phyloP scores from a whole-genome alignment of 2,888 invertebrate genomes.

The Leistus spinibarbis region DNA sequence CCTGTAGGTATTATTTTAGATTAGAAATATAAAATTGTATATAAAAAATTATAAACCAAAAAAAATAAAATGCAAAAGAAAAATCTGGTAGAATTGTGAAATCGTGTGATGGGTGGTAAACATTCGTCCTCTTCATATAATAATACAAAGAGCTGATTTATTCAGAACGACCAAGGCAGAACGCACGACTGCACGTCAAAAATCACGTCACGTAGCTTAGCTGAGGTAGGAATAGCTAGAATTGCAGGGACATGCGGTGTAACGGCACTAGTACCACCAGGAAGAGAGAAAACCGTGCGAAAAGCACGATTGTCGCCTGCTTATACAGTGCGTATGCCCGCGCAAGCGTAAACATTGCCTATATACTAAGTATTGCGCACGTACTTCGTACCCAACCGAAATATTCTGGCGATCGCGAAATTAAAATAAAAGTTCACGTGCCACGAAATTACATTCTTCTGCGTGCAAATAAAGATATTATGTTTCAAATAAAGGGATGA shows the following conservation, averaged over 20 bases:
- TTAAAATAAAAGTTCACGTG: conserved; percentile 24
- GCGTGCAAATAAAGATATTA: conserved; percentile 19
- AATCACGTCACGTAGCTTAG: background rate
- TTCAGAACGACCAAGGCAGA: background rate
- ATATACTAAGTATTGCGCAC: background rate
- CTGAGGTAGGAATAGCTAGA: background rate
- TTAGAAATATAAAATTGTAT: no score
- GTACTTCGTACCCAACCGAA: background rate
- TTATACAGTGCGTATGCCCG: background rate
- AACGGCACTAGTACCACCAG: background rate
- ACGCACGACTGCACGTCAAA: background rate
- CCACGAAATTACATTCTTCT: conserved; percentile 12
- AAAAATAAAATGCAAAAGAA: background rate
- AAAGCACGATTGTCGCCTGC: background rate
- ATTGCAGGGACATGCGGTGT: background rate
- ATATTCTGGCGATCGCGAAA: conserved; percentile 9
- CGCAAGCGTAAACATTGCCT: background rate
- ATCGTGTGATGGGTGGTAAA: background rate
- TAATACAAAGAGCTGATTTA: background rate
- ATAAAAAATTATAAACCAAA: background rate
- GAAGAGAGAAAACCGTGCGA: background rate
- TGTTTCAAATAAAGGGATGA: conserved; percentile 25
- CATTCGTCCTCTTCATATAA: background rate
- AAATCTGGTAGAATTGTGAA: background rate
- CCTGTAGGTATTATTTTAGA: no score